phyloP scores from a whole-genome alignment of 2,888 invertebrate genomes.

The Cactoblastis cactorum region DNA sequence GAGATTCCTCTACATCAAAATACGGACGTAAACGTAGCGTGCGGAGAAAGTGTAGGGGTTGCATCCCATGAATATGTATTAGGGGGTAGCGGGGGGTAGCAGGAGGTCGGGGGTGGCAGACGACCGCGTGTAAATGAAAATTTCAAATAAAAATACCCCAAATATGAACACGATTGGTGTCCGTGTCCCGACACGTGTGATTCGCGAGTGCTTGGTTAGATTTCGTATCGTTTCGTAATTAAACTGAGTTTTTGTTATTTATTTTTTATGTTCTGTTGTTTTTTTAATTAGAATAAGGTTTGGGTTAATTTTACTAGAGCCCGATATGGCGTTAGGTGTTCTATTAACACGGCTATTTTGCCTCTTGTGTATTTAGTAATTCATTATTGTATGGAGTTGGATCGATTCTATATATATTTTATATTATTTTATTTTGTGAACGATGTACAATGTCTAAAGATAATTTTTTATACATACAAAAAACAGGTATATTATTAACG shows the following conservation, averaged over 20 bases:
- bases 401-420: too few relatives aligned
- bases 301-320: too few relatives aligned
- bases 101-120: conserved; percentile 31
- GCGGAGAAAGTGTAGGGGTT: conserved; percentile 76
- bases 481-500: too few relatives aligned
- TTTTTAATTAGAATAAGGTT: background rate
- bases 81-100: conserved; percentile 45
- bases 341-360: too few relatives aligned
- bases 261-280: background rate
- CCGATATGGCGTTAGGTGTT: too few relatives aligned
- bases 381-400: too few relatives aligned
- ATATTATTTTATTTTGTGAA: too few relatives aligned
- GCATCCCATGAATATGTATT: conserved; percentile 84
- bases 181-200: conserved; percentile 57
- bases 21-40: conserved; percentile 35
- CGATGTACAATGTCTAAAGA: too few relatives aligned
- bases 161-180: conserved; percentile 76
- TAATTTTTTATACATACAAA: too few relatives aligned
- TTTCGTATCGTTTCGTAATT: conserved; percentile 1
- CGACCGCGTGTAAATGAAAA: conserved; percentile 73
- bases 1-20: too few relatives aligned
- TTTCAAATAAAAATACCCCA: conserved; percentile 79
- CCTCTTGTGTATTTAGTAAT: too few relatives aligned
- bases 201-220: conserved; percentile 19
- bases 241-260: background rate